Percentiles rank a stretch among this genome's conserved stretches.
Conservation (phyloP, 1,140 invertebrate species). For the Agraylea sexmaculata region DNA sequence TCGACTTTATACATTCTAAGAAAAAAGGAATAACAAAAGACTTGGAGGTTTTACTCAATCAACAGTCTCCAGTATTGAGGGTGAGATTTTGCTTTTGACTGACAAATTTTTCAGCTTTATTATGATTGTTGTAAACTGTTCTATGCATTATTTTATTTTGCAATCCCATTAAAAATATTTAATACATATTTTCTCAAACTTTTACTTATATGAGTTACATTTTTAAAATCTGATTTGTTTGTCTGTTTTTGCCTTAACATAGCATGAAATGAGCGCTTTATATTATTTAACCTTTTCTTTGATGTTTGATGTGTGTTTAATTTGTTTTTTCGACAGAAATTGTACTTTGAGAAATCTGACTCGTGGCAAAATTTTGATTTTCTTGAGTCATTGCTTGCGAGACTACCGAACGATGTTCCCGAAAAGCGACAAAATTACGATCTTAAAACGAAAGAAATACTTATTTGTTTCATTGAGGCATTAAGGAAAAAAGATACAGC, state of each 20-base stretch:
- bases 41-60: conserved; percentile 10
- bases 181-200: conserved; percentile 7
- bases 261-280: no score
- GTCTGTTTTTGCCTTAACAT: not conserved
- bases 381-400: conserved; percentile 13
- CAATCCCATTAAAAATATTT: no score
- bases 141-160: no score
- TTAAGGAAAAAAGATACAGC: conserved; percentile 14
- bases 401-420: conserved; percentile 14
- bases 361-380: conserved; percentile 16
- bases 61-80: conserved; percentile 13
- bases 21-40: conserved; percentile 15
- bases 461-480: conserved; percentile 11
- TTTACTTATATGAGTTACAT: not conserved
- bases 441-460: conserved; percentile 15
- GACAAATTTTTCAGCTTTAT: no score
- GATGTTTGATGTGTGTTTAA: not conserved
- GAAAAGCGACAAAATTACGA: conserved; percentile 15
- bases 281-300: conserved; percentile 4
- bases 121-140: no score
- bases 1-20: conserved; percentile 15
- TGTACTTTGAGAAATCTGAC: conserved; percentile 16
- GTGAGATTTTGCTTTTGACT: conserved; percentile 13
- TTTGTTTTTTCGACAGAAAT: conserved; percentile 10
- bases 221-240: not conserved